A percentile compares a stretch with the other conserved stretches of the same genome.
Evolutionary conservation across 2,888 invertebrate genomes (phyloP).

Genomic region (Desoria tigrina): DNA sequence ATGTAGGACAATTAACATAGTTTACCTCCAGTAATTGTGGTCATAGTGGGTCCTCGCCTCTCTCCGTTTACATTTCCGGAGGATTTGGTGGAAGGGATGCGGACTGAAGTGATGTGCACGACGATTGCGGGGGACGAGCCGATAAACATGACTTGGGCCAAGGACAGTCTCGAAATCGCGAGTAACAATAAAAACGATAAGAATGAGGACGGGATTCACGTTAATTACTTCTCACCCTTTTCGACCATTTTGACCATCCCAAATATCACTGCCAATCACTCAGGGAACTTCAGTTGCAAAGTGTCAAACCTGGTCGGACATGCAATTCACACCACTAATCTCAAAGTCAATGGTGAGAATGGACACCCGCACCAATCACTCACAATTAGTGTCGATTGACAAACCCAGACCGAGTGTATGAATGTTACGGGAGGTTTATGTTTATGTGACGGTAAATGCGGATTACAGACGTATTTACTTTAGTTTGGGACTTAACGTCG

Average conservation of each 20-base stretch:
- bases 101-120: conserved; percentile 56
- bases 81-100: conserved; percentile 56
- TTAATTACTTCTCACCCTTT: conserved; percentile 65
- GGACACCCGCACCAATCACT: too few species aligned
- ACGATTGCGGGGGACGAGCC: conserved; percentile 63
- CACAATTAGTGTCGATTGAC: too few species aligned
- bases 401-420: too few species aligned
- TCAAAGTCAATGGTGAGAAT: conserved; percentile 64
- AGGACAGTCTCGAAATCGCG: conserved; percentile 59
- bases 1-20: conserved; percentile 18
- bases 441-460: too few species aligned
- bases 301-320: conserved; percentile 65
- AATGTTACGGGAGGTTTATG: too few species aligned
- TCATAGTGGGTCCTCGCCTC: conserved; percentile 56
- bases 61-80: conserved; percentile 59
- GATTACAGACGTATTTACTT: too few species aligned
- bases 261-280: conserved; percentile 63
- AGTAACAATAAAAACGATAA: too few species aligned
- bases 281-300: conserved; percentile 65
- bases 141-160: conserved; percentile 66
- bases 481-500: too few species aligned
- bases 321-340: conserved; percentile 64
- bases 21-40: neutral
- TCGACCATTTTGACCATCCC: conserved; percentile 65
- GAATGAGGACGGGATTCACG: conserved; percentile 58